Base-by-base conservation (phyloP, 37 sponge, comb jelly and placozoan genomes). In the Diacarnus erythraeanus region DNA sequence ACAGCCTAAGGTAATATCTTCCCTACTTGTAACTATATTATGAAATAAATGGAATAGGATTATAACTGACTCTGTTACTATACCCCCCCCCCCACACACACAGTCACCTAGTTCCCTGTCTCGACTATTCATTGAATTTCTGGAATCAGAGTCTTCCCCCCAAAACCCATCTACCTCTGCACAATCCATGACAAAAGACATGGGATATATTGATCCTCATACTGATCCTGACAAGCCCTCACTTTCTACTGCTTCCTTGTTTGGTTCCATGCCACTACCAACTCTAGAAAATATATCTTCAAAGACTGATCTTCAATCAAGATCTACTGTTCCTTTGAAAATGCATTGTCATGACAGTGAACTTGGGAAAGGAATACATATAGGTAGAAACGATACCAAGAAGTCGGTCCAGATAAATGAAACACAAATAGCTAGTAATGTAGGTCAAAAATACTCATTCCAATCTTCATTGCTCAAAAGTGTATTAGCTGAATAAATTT, bases 201-300 rank as follows among this genome's bases (percentile, higher is more conserved):
- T 65, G 42, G 78, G 89, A 36, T 83, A 78, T 25, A 66, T 90
- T 8, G 90, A 90, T 56, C 86, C 91, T 42, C 57, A 35, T 27
- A 77, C 77, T 17, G 91, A 90, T 30, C 91, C 91, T 40, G 91
- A 90, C 68, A 61, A 78, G 3, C 91, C 91, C n/a, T 90, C 86
- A 0, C 87, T 80, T 4, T 81, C 91, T 61, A 85, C 91, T 22
- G 75, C 80, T 41, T 64, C 86, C 42, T 65, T 65, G 27, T 61
- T 77, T 3, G 38, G 61, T 30, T 30, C 66, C 9, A 3, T 30
- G 9, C 66, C 66, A 71, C 38, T 29, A 42, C n/a, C n/a, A n/a
- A n/a, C n/a, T n/a, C n/a, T n/a, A n/a, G n/a, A n/a, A n/a, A n/a
- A n/a, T n/a, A n/a, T n/a, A n/a, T n/a, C n/a, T n/a, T n/a, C n/a